These are phyloP conservation scores for Chelonus formosanus DNA, from an alignment of 2,888 invertebrate species.

Conservation along the genomic window DNA sequence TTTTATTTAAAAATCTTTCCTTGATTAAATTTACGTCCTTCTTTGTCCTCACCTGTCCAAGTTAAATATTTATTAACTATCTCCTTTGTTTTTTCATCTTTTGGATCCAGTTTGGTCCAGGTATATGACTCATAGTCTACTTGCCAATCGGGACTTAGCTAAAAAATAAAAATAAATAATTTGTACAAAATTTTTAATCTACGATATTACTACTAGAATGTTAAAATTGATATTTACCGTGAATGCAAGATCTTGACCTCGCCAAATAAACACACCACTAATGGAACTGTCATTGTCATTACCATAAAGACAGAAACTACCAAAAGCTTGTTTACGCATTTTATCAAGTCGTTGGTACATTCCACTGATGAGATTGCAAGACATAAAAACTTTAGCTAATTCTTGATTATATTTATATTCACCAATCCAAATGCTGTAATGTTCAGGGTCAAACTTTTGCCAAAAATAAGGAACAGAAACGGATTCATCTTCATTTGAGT, in stretches of 20 bases:
- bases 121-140: conserved; percentile 96
- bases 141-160: conserved; percentile 92
- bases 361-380: conserved; percentile 96
- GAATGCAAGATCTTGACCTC: conserved; percentile 93
- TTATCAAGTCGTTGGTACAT: conserved; percentile 99
- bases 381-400: conserved; percentile 93
- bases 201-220: conserved; percentile 6
- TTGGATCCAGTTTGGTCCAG: conserved; percentile 93
- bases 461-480: conserved; percentile 98
- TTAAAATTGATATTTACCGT: conserved; percentile 63
- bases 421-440: conserved; percentile 96
- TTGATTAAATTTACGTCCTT: conserved; percentile 94
- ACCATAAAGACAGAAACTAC: conserved; percentile 93
- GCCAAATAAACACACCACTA: conserved; percentile 98
- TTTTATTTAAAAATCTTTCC: conserved; percentile 98
- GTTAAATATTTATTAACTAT: conserved; percentile 89
- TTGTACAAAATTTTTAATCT: background rate
- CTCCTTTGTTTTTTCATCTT: conserved; percentile 81
- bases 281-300: conserved; percentile 90
- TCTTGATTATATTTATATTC: conserved; percentile 97
- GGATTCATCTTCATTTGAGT: conserved; percentile 94
- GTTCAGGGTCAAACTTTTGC: conserved; percentile 95
- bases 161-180: conserved; percentile 50
- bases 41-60: conserved; percentile 87
- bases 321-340: conserved; percentile 96